phyloP scores from a whole-genome alignment of 2,888 invertebrate species.

The Deilephila porcellus region DNA sequence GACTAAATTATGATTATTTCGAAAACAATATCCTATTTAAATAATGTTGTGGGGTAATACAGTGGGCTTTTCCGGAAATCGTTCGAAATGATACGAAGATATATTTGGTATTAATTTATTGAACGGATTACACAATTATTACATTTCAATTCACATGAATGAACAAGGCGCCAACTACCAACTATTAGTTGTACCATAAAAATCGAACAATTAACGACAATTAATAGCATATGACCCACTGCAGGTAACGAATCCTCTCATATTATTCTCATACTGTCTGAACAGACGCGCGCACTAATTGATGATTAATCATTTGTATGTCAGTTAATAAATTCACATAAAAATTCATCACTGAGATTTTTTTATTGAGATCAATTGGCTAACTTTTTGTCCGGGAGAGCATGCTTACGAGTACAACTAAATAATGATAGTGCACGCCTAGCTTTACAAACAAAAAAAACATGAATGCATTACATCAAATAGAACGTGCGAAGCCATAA shows the following conservation, averaged over 20 bases:
- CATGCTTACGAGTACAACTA: not conserved
- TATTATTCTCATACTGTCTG: not conserved
- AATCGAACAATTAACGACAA: not conserved
- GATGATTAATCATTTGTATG: not conserved
- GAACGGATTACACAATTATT: not conserved
- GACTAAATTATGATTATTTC: too few species aligned
- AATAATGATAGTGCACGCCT: not conserved
- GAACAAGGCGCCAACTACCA: slow-evolving; percentile 14
- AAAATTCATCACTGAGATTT: not conserved
- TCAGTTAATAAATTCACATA: not conserved
- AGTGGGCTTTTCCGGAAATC: not conserved
- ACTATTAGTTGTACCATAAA: not conserved
- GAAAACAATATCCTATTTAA: too few species aligned
- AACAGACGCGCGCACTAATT: not conserved
- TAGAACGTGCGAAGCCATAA: not conserved
- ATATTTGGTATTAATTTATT: not conserved
- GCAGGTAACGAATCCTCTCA: not conserved
- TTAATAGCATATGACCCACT: not conserved
- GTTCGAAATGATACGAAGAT: slow-evolving; percentile 5
- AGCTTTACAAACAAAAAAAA: slow-evolving; percentile 7
- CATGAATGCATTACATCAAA: not conserved
- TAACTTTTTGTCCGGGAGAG: not conserved
- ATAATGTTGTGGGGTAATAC: not conserved
- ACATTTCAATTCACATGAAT: not conserved
- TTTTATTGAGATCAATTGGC: not conserved